Base-by-base conservation (phyloP, 2,888 invertebrate genomes). In the Mechanitis mazaeus region DNA sequence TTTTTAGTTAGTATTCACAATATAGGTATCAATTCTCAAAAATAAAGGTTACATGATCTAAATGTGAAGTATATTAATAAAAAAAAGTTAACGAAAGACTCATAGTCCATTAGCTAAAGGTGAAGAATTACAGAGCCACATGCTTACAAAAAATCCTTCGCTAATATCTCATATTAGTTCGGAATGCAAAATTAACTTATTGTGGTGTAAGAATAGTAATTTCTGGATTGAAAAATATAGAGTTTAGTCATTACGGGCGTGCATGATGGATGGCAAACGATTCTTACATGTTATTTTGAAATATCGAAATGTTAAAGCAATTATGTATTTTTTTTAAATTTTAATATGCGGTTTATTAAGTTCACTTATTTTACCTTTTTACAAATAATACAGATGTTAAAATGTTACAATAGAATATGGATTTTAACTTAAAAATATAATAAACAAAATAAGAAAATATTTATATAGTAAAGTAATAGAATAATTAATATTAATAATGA, bases 241-340 rank as follows among this genome's bases (percentile, higher is more conserved):
- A 64, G 20, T 45, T 59, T 53, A 46, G 61, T 56, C 33, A 64
- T 64, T 61, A 64, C 57, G 54, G 42, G 58, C 66, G 63, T 69
- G 71, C 64, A 66, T 68, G 66, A 69, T 64, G 61, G 57, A 67
- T 67, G 63, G 47, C 33, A 53, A 54, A 68, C 70, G 70, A 71
- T 69, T 68, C 67, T 65, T 75, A 72, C 66, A 69, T 66, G 68
- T 67, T 72, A 68, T 71, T 77, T 74, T 64, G 60, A 70, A 58
- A 55, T 61, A 68, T 67, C 38, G 68, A 76, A 74, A 77, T 72
- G 69, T 70, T 71, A 75, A 73, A 69, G 71, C 67, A 70, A 74
- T 73, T 75, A 75, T 64, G 63, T 58, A 46, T 54, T 53, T 59
- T 59, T 11, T 59, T 35, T 5, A 54, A 59, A 54, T 54, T 45